Base-by-base conservation (phyloP, 2,888 invertebrate genomes). In the Drosophila siamana region DNA sequence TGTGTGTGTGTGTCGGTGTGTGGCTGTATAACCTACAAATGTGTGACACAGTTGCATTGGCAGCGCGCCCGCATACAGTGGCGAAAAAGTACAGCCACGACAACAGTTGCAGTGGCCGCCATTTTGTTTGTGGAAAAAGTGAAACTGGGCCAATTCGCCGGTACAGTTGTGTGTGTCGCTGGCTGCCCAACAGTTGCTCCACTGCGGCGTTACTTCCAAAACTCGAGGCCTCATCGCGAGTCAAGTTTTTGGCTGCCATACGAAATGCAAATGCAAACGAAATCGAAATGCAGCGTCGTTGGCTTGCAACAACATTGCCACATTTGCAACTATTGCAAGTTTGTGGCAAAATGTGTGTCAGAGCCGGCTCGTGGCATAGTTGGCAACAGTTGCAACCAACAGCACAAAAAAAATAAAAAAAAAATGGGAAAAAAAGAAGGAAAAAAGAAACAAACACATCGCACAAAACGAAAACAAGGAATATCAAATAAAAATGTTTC, bases 31-130 rank as follows among this genome's bases (percentile, higher is more conserved):
- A 86, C 83, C 83, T 80, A 83, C 78, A 86, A 85, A 86, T 70
- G 63, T 76, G 80, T 78, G 73, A 74, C 77, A 73, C 69, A 84
- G 62, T 69, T 72, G 68, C 75, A 72, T 60, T 69, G 79, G 78
- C 75, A 72, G 48, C 56, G 68, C 70, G 63, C 69, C 64, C 78
- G 48, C 57, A 64, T 47, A 73, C 67, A 69, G 55, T 55, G 47
- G 56, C 74, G 80, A 80, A 86, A 86, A 86, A 86, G 85, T 86
- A 86, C 85, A 86, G 85, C 85, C 85, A 80, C 87, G 86, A 74
- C 85, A 85, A 74, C 85, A 86, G 86, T 86, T 84, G 86, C 86
- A 84, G 50, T 55, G 85, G 82, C 87, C 86, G 89, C 89, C 84
- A 84, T 89, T 89, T 84, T 88, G 89, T 70, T 78, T 81, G 78